Evolutionary conservation across 2,113 vertebrate species (phyloP).

Genomic region (Natator depressus): DNA sequence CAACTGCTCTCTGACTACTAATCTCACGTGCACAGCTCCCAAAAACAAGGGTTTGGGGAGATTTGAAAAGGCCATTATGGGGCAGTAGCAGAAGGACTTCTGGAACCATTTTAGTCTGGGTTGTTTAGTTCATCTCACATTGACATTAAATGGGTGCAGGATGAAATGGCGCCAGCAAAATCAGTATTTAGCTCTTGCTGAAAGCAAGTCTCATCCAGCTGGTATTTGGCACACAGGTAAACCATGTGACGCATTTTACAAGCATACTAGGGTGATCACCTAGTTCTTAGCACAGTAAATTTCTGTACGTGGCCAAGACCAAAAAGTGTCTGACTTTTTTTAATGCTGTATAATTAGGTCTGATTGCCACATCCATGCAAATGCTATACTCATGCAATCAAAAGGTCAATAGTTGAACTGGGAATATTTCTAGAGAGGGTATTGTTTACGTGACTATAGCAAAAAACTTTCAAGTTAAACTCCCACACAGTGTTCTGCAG

Average conservation of each 20-base stretch:
- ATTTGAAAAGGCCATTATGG: background rate
- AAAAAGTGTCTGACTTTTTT: background rate
- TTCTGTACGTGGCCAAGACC: background rate
- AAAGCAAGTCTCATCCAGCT: background rate
- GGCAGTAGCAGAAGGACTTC: background rate
- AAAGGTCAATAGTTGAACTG: constrained; percentile 48
- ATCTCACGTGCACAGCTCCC: background rate
- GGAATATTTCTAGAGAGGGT: background rate
- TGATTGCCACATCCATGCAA: background rate
- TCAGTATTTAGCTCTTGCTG: background rate
- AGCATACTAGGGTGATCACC: background rate
- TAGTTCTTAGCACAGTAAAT: background rate
- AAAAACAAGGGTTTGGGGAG: background rate
- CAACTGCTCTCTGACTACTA: background rate
- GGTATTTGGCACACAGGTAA: background rate
- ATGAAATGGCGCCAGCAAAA: background rate
- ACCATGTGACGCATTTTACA: background rate
- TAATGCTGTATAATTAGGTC: background rate
- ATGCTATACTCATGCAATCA: constrained; percentile 8
- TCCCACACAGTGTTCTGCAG: constrained; percentile 17
- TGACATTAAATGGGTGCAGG: background rate
- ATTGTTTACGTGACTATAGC: background rate
- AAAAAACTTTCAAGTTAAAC: background rate
- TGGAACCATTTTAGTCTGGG: background rate
- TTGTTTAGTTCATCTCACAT: background rate